A percentile compares a stretch with the other conserved stretches of the same genome.
Conservation (phyloP, 2,888 invertebrate genomes). For the Leptothorax acervorum region DNA sequence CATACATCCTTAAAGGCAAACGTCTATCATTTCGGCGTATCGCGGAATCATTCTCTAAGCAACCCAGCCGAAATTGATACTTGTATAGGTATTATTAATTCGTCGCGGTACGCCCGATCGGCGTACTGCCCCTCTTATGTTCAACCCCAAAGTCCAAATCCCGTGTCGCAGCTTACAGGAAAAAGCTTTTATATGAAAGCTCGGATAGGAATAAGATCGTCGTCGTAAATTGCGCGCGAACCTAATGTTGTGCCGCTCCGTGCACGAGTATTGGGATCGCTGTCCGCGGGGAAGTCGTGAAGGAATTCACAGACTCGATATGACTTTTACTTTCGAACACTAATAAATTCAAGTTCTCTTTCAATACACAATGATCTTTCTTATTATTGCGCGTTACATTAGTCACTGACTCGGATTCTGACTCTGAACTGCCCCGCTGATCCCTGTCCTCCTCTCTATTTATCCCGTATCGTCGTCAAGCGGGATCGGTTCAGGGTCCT, state of each 20-base stretch:
- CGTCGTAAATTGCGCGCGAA: constrained; percentile 84
- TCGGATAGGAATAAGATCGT: constrained; percentile 83
- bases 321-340: too few species aligned
- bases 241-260: constrained; percentile 72
- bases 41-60: not conserved
- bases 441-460: too few species aligned
- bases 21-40: not conserved
- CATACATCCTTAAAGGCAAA: not conserved
- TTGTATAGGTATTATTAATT: constrained; percentile 76
- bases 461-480: too few species aligned
- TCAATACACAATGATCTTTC: too few species aligned
- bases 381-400: too few species aligned
- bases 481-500: too few species aligned
- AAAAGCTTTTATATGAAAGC: constrained; percentile 85
- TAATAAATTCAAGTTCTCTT: too few species aligned
- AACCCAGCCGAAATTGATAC: constrained; percentile 3
- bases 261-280: too few species aligned
- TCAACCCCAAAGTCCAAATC: constrained; percentile 62
- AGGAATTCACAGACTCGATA: too few species aligned
- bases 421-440: too few species aligned
- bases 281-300: too few species aligned
- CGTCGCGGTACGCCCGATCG: constrained; percentile 71
- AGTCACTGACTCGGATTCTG: too few species aligned
- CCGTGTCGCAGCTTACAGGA: constrained; percentile 85
- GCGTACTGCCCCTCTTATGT: constrained; percentile 64